Conservation (phyloP, 2,113 vertebrate species). For the Echinops telfairi region DNA sequence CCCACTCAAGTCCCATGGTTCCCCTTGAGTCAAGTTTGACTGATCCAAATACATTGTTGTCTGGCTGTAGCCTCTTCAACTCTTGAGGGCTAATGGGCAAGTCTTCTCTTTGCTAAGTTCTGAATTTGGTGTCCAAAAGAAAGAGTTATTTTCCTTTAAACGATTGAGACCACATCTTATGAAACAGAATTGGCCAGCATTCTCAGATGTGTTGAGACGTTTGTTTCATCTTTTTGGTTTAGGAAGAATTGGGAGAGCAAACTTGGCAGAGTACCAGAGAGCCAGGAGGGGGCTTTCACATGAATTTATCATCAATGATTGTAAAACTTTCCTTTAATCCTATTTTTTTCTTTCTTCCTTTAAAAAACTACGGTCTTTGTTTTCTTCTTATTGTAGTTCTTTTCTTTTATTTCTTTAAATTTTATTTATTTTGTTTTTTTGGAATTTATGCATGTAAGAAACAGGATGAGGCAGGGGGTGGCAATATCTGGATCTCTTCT, state of each 20-base stretch:
- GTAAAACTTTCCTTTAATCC: not conserved
- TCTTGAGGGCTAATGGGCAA: not conserved
- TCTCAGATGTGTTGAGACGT: not conserved
- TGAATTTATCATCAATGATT: conserved; percentile 40
- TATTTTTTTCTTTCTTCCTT: not conserved
- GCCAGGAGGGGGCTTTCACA: not conserved
- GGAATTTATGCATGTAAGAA: no score
- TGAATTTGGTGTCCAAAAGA: not conserved
- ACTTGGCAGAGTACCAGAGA: not conserved
- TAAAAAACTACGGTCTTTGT: not conserved
- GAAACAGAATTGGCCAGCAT: not conserved
- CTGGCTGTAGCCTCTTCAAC: not conserved
- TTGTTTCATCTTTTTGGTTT: conserved; percentile 16
- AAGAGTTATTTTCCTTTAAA: not conserved
- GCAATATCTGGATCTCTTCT: no score
- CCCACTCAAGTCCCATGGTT: not conserved
- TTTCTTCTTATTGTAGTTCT: not conserved
- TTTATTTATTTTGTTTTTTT: no score
- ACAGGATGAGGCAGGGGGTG: no score
- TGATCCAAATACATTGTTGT: not conserved
- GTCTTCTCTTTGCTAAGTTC: not conserved
- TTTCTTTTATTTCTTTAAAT: not conserved
- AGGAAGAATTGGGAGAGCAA: conserved; percentile 10
- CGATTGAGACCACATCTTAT: not conserved
- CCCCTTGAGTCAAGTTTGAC: not conserved